Conservation (phyloP, 1,140 invertebrate species). For the Bombus pascuorum region DNA sequence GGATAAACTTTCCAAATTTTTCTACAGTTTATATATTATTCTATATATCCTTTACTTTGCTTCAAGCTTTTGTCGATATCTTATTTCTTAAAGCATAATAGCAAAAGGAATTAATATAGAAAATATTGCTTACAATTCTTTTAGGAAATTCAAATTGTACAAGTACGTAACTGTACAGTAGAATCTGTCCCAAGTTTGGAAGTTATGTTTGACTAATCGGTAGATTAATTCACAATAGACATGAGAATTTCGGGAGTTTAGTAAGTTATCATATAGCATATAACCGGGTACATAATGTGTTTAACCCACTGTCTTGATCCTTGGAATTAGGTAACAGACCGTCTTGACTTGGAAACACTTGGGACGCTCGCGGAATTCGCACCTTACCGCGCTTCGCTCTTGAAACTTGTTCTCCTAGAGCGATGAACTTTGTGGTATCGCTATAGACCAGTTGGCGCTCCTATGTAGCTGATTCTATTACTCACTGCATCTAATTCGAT, state of each 20-base stretch:
- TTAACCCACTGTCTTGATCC: conserved; percentile 33
- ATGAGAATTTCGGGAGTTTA: background rate
- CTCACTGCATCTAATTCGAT: conserved; percentile 59
- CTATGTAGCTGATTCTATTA: conserved; percentile 57
- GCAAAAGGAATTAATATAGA: background rate
- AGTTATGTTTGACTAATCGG: background rate
- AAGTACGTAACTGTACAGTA: background rate
- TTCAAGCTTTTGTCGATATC: too few relatives aligned
- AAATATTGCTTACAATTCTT: background rate
- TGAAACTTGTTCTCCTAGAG: conserved; percentile 69
- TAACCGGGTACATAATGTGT: background rate
- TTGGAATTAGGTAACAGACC: conserved; percentile 47
- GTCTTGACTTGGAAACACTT: conserved; percentile 51
- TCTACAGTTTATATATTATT: too few relatives aligned
- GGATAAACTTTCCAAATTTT: too few relatives aligned
- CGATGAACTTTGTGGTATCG: conserved; percentile 67
- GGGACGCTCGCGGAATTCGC: conserved; percentile 61
- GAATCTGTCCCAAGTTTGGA: background rate
- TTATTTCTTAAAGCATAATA: background rate
- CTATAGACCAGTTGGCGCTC: conserved; percentile 50
- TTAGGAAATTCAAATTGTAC: background rate
- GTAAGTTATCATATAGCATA: background rate
- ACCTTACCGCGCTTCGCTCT: conserved; percentile 65
- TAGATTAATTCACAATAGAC: background rate
- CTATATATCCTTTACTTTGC: too few relatives aligned